Conservation (phyloP, 2,888 invertebrate species). For the Bruchidius siliquastri region DNA sequence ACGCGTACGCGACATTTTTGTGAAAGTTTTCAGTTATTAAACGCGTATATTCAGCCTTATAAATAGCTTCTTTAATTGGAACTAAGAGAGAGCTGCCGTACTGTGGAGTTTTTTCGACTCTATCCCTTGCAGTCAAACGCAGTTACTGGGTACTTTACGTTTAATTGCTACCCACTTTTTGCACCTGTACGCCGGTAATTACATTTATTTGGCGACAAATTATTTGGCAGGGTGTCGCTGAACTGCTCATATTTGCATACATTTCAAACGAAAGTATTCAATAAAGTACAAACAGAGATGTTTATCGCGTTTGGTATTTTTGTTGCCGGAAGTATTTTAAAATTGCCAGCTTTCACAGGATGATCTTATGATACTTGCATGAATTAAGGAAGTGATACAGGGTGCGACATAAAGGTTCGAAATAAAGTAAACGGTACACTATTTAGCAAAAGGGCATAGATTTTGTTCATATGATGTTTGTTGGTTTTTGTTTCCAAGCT, state of each 20-base stretch:
- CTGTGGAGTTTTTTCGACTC: background rate
- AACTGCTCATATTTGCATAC: background rate
- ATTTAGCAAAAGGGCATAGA: too few species aligned
- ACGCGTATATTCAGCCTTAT: background rate
- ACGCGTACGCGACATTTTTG: slow-evolving; percentile 22
- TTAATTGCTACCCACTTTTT: background rate
- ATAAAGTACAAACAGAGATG: background rate
- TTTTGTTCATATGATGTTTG: too few species aligned
- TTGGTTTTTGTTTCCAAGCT: too few species aligned
- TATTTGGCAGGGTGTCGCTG: background rate
- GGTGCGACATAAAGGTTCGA: too few species aligned
- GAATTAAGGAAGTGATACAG: background rate
- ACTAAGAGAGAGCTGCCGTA: background rate
- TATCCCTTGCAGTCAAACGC: background rate
- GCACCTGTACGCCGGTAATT: background rate
- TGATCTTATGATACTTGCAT: background rate
- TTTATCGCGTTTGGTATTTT: background rate
- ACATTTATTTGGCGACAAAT: background rate
- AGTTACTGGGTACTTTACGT: background rate
- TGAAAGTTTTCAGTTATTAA: slow-evolving; percentile 18
- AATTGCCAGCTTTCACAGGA: background rate
- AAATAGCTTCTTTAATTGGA: background rate
- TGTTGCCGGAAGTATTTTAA: background rate
- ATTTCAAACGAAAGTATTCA: background rate
- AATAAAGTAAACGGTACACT: too few species aligned